Percentiles rank a stretch among this genome's conserved stretches.
Conservation (phyloP, 2,888 invertebrate species). For the Cartodere bifasciata region DNA sequence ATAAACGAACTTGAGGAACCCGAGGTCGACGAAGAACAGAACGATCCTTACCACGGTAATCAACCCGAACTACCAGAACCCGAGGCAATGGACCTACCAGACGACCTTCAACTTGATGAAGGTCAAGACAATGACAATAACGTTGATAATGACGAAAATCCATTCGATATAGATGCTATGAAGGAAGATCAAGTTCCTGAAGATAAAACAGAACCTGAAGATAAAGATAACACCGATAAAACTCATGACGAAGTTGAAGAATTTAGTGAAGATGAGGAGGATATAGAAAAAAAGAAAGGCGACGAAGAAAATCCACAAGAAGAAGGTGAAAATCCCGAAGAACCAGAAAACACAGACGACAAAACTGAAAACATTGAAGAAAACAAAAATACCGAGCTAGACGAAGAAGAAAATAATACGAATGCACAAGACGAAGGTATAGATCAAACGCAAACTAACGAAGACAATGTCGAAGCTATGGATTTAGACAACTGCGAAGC, state of each 20-base stretch:
- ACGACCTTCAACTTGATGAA: slow-evolving; percentile 72
- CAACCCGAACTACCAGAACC: slow-evolving; percentile 67
- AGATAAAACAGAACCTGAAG: slow-evolving; percentile 22
- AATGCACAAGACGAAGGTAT: slow-evolving; percentile 29
- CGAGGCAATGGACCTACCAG: slow-evolving; percentile 78
- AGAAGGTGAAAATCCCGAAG: slow-evolving; percentile 34
- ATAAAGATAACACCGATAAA: slow-evolving; percentile 28
- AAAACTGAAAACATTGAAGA: slow-evolving; percentile 12
- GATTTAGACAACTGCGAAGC: slow-evolving; percentile 34
- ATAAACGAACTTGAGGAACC: slow-evolving; percentile 76
- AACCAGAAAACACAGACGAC: slow-evolving; percentile 26
- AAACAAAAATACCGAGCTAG: slow-evolving; percentile 19
- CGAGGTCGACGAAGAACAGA: slow-evolving; percentile 66
- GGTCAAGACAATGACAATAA: slow-evolving; percentile 49
- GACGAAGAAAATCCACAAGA: slow-evolving; percentile 24
- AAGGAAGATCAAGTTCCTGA: slow-evolving; percentile 36
- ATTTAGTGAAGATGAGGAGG: slow-evolving; percentile 21
- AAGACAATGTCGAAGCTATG: slow-evolving; percentile 34
- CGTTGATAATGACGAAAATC: slow-evolving; percentile 61
- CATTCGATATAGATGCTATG: slow-evolving; percentile 74
- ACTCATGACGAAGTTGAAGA: slow-evolving; percentile 29
- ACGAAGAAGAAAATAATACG: slow-evolving; percentile 29
- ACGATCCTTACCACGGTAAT: slow-evolving; percentile 73
- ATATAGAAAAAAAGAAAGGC: slow-evolving; percentile 20
- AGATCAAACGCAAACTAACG: slow-evolving; percentile 30